phyloP scores from a whole-genome alignment of 2,797 vertebrate species.

The Coranthus polyacanthus region DNA sequence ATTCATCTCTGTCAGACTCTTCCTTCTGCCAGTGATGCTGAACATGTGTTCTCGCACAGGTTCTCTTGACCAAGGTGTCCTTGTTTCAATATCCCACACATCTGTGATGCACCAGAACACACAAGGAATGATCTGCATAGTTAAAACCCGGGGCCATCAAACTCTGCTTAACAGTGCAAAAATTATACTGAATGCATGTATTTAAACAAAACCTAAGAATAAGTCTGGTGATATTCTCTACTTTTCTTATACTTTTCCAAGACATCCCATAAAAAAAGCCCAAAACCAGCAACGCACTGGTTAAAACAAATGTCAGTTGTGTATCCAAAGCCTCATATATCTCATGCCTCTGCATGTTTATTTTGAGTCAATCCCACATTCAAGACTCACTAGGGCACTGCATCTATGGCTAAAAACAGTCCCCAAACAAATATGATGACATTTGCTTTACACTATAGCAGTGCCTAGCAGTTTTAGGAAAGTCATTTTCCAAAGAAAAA shows the following conservation, averaged over 20 bases:
- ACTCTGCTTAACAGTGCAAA: neutral
- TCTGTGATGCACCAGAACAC: neutral
- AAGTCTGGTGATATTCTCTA: neutral
- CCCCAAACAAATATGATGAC: neutral
- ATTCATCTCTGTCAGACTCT: no score
- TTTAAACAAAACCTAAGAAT: no score
- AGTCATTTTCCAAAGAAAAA: no score
- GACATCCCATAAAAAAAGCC: neutral
- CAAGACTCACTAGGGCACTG: no score
- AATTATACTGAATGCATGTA: neutral
- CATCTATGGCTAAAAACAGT: neutral
- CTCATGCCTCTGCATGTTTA: slow-evolving; percentile 2
- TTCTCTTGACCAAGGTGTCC: slow-evolving; percentile 28
- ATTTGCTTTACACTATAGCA: neutral
- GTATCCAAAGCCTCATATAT: neutral
- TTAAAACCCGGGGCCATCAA: neutral
- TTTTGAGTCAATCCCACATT: neutral
- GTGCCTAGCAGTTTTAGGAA: no score
- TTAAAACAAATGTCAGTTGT: neutral
- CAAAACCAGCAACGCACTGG: no score
- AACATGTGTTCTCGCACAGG: slow-evolving; percentile 35
- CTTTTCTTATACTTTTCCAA: neutral
- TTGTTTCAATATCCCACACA: slow-evolving; percentile 21
- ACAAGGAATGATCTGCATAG: no score
- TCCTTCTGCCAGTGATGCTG: slow-evolving; percentile 35